These are phyloP conservation scores for Sarcophaga variegata DNA, from an alignment of 2,888 invertebrate species.

Conservation along the genomic window DNA sequence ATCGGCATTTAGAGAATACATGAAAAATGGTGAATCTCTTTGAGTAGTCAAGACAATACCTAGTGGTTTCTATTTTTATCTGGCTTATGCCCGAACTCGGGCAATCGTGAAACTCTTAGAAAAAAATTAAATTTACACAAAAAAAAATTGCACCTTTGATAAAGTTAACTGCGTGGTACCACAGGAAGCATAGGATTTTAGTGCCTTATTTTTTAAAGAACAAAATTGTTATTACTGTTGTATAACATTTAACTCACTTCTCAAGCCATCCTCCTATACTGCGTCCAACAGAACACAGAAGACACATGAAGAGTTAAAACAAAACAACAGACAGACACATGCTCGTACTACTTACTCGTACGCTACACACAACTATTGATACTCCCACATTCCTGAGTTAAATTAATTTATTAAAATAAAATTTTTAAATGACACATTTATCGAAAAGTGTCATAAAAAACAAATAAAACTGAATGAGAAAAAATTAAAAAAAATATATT, in stretches of 20 bases:
- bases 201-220: no score
- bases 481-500: constrained; percentile 1
- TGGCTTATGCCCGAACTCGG: no score
- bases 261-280: not conserved
- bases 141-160: no score
- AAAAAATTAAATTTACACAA: no score
- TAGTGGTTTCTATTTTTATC: no score
- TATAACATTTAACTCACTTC: not conserved
- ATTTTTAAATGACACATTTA: constrained; percentile 68
- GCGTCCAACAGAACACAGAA: constrained; percentile 1
- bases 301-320: not conserved
- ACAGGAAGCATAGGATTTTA: no score
- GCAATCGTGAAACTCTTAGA: no score
- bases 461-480: constrained; percentile 49
- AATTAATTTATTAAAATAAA: constrained; percentile 68
- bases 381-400: constrained; percentile 68
- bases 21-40: no score
- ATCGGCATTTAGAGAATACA: no score
- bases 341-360: not conserved
- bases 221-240: no score
- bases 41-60: no score
- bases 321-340: constrained; percentile 4
- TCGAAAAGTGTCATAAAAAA: constrained; percentile 70
- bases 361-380: constrained; percentile 39
- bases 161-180: no score